phyloP scores from a whole-genome alignment of 2,888 invertebrate species.

The Cryptus armator region DNA sequence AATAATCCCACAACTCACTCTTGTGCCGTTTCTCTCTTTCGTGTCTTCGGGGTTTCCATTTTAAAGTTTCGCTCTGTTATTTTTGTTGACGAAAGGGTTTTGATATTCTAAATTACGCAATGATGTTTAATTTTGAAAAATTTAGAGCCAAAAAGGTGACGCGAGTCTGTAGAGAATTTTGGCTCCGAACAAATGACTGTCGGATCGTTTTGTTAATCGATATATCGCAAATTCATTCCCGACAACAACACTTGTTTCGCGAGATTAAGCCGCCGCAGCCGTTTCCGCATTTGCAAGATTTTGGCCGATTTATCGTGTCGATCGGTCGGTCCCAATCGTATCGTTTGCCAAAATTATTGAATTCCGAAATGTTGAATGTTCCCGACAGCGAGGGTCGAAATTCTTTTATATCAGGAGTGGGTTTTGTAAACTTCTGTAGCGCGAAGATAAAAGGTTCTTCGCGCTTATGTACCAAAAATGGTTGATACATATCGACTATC shows the following conservation, averaged over 20 bases:
- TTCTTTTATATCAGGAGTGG: neutral
- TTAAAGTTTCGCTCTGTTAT: constrained; percentile 19
- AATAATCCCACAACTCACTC: constrained; percentile 59
- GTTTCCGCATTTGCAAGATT: constrained; percentile 63
- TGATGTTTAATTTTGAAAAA: constrained; percentile 16
- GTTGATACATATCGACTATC: constrained; percentile 16
- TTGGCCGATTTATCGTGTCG: constrained; percentile 25
- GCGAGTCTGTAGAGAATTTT: neutral
- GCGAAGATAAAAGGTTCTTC: constrained; percentile 25
- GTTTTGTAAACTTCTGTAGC: constrained; percentile 23
- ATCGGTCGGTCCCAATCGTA: constrained; percentile 35
- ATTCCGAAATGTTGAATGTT: constrained; percentile 45
- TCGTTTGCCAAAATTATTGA: constrained; percentile 45
- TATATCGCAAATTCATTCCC: constrained; percentile 20
- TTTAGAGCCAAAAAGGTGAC: constrained; percentile 45
- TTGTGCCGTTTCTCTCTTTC: constrained; percentile 64
- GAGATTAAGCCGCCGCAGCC: constrained; percentile 41
- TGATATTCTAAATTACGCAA: neutral
- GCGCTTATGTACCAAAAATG: neutral
- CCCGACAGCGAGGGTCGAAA: constrained; percentile 21
- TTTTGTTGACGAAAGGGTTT: neutral
- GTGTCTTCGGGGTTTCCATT: constrained; percentile 8
- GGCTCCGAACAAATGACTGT: neutral
- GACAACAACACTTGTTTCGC: constrained; percentile 64
- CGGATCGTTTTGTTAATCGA: constrained; percentile 38